These are phyloP conservation scores for Zaprionus ornatus DNA, from an alignment of 1,140 invertebrate species.

Conservation along the genomic window DNA sequence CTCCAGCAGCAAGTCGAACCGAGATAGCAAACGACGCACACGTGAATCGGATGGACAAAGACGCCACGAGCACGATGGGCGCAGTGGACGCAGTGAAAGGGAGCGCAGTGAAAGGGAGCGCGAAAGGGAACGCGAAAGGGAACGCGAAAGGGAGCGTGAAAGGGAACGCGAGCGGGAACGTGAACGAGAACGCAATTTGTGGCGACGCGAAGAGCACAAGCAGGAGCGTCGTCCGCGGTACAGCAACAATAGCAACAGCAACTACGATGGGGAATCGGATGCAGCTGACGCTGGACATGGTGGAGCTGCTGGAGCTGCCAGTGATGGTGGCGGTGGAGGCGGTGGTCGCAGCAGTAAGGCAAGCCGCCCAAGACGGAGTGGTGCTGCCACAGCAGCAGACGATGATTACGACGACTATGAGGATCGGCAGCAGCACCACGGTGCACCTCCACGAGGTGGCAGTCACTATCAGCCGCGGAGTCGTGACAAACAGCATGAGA, in stretches of 20 bases:
- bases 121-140: constrained; percentile 34
- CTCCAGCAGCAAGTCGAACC: constrained; percentile 29
- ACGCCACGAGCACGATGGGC: constrained; percentile 33
- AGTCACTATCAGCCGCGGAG: constrained; percentile 36
- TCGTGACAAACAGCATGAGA: constrained; percentile 52
- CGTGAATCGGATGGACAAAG: constrained; percentile 24
- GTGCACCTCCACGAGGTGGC: constrained; percentile 21
- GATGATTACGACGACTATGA: constrained; percentile 64
- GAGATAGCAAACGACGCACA: constrained; percentile 54
- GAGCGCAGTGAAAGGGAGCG: constrained; percentile 41
- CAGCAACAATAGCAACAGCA: constrained; percentile 61
- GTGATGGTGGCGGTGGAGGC: constrained; percentile 41
- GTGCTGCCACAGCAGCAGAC: constrained; percentile 26
- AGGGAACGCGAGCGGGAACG: constrained; percentile 52
- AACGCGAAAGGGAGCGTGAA: constrained; percentile 35
- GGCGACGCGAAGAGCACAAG: constrained; percentile 50
- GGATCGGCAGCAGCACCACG: constrained; percentile 10
- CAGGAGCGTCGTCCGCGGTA: constrained; percentile 49
- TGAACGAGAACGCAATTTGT: constrained; percentile 40
- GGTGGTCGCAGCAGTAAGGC: constrained; percentile 62
- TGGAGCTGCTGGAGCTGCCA: constrained; percentile 44
- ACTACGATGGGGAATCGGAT: constrained; percentile 68
- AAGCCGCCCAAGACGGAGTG: constrained; percentile 50
- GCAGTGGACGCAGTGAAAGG: constrained; percentile 28
- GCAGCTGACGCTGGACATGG: constrained; percentile 41